Evolutionary conservation across 2,797 vertebrate genomes (phyloP), one percentile per base, ranked within the genome.

Genomic region (Muscicapa striata): DNA sequence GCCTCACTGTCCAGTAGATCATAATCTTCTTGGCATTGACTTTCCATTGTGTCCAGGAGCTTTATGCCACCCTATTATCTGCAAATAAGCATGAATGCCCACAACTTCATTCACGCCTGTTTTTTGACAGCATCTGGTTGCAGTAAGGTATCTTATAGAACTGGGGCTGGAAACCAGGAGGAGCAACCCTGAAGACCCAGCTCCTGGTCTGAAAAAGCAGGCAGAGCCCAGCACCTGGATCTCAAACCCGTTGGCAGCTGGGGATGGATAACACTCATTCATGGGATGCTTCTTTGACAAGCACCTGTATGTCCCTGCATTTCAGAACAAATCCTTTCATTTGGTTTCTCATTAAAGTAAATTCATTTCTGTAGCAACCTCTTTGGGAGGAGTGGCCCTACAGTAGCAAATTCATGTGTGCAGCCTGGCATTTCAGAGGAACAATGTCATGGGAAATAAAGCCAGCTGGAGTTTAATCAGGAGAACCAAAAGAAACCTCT

Each of bases 1-100:
- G 13, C 27, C 46, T 89, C 36, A 32, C 77, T 48, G 38, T 73
- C 84, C 61, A 70, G 57, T 90, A 93, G 54, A 77, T 96, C 74
- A 90, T 92, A 70, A 83, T 89, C 34, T 87, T 61, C 64, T 94
- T 95, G 84, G 34, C 72, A 89, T 90, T 94, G 68, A 87, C 70
- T 89, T 58, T 82, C 43, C 29, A 49, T 82, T 83, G 64, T 79
- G 54, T 84, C 57, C 30, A 27, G 46, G 78, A 57, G 88, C 64
- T 89, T 95, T 93, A 77, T 89, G 54, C 46, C 61, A 76, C 72
- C 72, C 48, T 78, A 19, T 81, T 81, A 75, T 69, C 59, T 86
- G 81, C 74, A 80, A 70, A 61, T 90, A 57, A 84, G 21, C 8
- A 6, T 82, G 57, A 55, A 78, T 91, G 41, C 55, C 15, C 38